Evolutionary conservation across 2,113 vertebrate genomes (phyloP), one percentile per base, ranked within the genome.

Genomic region (Cyprinodon variegatus): DNA sequence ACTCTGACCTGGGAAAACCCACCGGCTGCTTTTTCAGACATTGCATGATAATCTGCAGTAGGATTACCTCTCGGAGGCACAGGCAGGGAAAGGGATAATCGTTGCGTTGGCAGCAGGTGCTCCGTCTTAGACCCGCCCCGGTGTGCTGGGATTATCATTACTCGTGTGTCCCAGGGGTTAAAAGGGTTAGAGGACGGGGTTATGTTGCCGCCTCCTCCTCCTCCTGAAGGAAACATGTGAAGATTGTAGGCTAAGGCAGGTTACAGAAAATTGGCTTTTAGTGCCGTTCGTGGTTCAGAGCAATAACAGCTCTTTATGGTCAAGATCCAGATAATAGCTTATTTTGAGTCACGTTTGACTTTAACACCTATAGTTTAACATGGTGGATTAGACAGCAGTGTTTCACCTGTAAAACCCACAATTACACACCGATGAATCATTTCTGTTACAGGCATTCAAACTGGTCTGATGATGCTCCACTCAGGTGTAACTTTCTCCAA

Each of bases 11-110:
- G 36, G 46, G 38, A 65, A 82, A 65, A 79, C 71, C 69, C 59
- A 53, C 78, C 60, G n/a, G 14, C 70, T 53, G 62, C 69, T 68
- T 65, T 63, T 59, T 48, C 3, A 82, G 86, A 87, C 84, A 50
- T 85, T 22, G 3, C 74, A 66, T 86, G 70, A 74, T 77, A 77
- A 73, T 41, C 70, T 65, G 20, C 57, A 1, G 20, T 62, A 60
- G 69, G 77, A 81, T 87, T 87, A 81, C 39, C 50, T 83, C 67
- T 38, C 68, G 64, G 78, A 72, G 79, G 66, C 3, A 1, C 41
- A 12, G 57, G 43, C 60, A 61, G 64, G 72, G 65, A 65, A 48
- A 12, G 50, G 76, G 72, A 71, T 81, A 86, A 86, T 83, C 45
- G 74, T 70, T 61, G 37, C 22, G 72, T 77, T 74, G 13, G 6